phyloP scores from a whole-genome alignment of 53 echinoderm and acorn worm genomes.

The Pentamera pediparva region DNA sequence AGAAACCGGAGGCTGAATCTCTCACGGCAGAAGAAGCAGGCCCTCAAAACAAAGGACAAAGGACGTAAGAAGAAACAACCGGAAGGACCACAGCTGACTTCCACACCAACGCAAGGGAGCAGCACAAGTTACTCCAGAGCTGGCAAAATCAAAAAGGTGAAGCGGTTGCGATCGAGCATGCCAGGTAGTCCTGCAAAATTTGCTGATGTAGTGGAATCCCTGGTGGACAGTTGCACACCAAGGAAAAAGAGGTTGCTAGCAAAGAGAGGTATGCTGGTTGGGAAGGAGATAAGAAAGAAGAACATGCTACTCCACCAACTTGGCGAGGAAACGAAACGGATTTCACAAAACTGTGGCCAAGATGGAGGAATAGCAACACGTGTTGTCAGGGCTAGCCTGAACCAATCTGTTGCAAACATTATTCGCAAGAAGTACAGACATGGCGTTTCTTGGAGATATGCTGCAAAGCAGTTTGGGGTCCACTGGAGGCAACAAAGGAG shows the following conservation, averaged over 20 bases:
- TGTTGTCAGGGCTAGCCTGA: neutral
- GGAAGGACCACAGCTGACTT: constrained; percentile 33
- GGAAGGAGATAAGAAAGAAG: neutral
- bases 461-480: neutral
- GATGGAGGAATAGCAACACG: neutral
- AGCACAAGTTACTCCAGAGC: neutral
- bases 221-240: neutral
- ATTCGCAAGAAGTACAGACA: constrained; percentile 11
- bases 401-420: constrained; percentile 22
- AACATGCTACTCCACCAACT: neutral
- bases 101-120: neutral
- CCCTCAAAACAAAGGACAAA: neutral
- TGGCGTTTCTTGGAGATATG: neutral
- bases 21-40: neutral
- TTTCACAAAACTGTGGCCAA: neutral
- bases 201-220: neutral
- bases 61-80: neutral
- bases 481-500: constrained; percentile 1
- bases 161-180: neutral
- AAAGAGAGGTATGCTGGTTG: neutral
- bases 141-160: neutral
- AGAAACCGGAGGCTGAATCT: neutral
- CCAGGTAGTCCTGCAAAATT: constrained; percentile 11
- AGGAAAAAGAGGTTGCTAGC: neutral
- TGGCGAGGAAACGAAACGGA: neutral